Evolutionary conservation across 64 coral and sea anemone genomes (phyloP), one percentile per base, ranked within the genome.

Genomic region (Actinia equina): DNA sequence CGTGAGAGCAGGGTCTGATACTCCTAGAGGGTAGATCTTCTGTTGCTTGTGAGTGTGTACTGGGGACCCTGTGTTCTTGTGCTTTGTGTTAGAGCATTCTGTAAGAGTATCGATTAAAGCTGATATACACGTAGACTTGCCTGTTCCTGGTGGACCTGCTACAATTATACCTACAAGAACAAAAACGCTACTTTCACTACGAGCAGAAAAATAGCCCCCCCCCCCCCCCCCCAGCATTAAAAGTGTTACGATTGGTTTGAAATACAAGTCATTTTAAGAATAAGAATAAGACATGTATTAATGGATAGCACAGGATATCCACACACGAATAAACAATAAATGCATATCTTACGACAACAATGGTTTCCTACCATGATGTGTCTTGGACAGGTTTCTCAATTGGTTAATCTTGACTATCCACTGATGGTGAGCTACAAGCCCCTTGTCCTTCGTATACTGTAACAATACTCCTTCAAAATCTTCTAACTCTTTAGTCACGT

Each of bases 401-500:
- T 98, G 96, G 44, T 95, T 79, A 43, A 98, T 92, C 49, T 98
- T 98, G 49, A 89, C 86, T 52, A 94, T 95, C 96, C 96, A 98
- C 3, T 87, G 78, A 3, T 84, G 90, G 57, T 92, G 93, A 8
- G 96, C 85, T 27, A 98, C 90, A 82, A 98, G 79, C 12, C 93
- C 96, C 27, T 95, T 95, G 45, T 98, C 96, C 58, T 83, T 83
- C 14, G 93, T 92, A 70, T 94, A 84, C 23, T 94, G 85, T 59
- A 95, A 59, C 11, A 98, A 87, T n/a, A 93, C 71, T 7, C 69
- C 89, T 57, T 98, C 96, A 54, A 98, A 98, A 71, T 94, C 90
- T 82, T 94, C 93, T 61, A 89, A 71, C 17, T 92, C 90, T 80
- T 95, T 98, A 77, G 90, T 98, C 18, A 93, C 74, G 77, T 98